Percentiles rank a stretch among this genome's conserved stretches.
These are phyloP conservation scores for Drosophila austrosaltans DNA, from an alignment of 2,888 invertebrate species.

Conservation along the genomic window DNA sequence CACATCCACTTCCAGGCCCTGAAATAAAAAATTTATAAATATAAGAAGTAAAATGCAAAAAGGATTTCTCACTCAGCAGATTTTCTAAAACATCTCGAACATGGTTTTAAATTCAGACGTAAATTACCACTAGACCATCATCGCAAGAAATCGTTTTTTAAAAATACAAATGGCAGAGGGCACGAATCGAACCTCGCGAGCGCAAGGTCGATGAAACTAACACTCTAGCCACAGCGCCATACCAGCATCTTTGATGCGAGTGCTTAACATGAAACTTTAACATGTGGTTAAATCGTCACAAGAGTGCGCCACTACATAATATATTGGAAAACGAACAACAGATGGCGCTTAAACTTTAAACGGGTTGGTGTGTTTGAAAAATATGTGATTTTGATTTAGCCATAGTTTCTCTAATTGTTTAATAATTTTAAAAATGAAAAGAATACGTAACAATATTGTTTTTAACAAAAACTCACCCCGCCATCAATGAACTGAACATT, in stretches of 20 bases:
- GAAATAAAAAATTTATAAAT: background rate
- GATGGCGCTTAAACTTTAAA: constrained; percentile 24
- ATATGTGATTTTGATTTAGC: no score
- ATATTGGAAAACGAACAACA: background rate
- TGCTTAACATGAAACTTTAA: background rate
- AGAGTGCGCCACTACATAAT: constrained; percentile 23
- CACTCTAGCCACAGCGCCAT: constrained; percentile 37
- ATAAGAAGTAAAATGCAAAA: background rate
- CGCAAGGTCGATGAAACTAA: background rate
- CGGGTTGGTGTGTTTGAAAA: no score
- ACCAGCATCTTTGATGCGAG: rapidly evolving
- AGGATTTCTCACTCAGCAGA: constrained; percentile 76
- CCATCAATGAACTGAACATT: constrained; percentile 95
- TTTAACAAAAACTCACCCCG: constrained; percentile 82
- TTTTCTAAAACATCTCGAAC: constrained; percentile 63
- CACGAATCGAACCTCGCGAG: constrained; percentile 40
- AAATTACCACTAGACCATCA: constrained; percentile 83
- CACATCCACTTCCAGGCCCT: constrained; percentile 89
- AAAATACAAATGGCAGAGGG: background rate
- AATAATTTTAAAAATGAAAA: background rate
- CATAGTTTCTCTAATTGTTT: no score
- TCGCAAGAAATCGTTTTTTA: constrained; percentile 62
- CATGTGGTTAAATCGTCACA: rapidly evolving
- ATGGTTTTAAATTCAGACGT: constrained; percentile 80
- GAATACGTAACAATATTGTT: background rate